Percentiles rank a stretch among this genome's conserved stretches.
Conservation (phyloP, 2,113 vertebrate species). For the Grammomys dolichurus region DNA sequence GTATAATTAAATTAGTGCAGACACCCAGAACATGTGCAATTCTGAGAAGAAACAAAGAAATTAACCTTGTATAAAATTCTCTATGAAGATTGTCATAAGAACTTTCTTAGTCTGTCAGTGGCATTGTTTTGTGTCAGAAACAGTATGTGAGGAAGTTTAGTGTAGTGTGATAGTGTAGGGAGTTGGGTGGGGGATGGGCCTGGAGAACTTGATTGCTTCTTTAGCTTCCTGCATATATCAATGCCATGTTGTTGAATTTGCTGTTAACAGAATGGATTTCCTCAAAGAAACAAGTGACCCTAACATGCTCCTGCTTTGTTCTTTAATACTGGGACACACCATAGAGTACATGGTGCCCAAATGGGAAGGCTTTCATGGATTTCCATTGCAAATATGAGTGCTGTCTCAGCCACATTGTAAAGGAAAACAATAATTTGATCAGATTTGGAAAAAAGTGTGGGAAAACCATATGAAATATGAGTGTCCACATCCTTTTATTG, state of each 20-base stretch:
- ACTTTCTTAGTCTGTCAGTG: not conserved
- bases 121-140: not conserved
- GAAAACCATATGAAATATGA: not conserved
- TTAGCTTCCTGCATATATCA: not conserved
- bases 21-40: not conserved
- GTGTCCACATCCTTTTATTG: not conserved
- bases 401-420: not conserved
- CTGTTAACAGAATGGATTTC: conserved; percentile 7
- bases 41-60: conserved; percentile 18
- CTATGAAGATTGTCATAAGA: not conserved
- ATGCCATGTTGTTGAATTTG: not conserved
- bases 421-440: conserved; percentile 2
- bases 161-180: not conserved
- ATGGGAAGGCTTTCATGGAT: not conserved
- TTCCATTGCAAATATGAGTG: not conserved
- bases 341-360: not conserved
- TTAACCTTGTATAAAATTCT: not conserved
- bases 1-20: not conserved
- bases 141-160: not conserved
- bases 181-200: not conserved
- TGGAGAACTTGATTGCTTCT: not conserved
- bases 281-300: not conserved
- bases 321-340: not conserved
- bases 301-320: not conserved
- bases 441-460: not conserved